phyloP scores from a whole-genome alignment of 1,140 invertebrate species.

The Brachystomella parvula region DNA sequence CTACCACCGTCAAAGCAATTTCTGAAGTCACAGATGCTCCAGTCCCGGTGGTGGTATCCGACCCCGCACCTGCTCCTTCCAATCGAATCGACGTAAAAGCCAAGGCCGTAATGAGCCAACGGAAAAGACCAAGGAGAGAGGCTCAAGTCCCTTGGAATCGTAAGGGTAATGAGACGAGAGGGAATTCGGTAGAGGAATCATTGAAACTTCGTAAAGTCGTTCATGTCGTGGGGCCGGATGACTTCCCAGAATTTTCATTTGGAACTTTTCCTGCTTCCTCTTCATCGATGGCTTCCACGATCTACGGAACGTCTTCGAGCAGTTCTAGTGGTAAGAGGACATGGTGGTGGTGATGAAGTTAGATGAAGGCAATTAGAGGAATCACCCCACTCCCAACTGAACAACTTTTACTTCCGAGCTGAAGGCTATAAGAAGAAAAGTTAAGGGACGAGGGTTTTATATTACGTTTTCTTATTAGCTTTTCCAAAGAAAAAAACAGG shows the following conservation, averaged over 20 bases:
- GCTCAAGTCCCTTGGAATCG: neutral
- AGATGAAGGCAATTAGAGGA: neutral
- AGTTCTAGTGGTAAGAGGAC: neutral
- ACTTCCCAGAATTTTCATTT: constrained; percentile 31
- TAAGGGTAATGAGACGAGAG: neutral
- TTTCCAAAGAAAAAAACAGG: neutral
- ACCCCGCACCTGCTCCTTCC: neutral
- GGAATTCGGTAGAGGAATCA: constrained; percentile 20
- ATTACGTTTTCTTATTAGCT: neutral
- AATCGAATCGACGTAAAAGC: constrained; percentile 1
- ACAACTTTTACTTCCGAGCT: too few species aligned
- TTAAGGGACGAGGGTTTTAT: too few species aligned
- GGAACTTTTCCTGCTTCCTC: neutral
- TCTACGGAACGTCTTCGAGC: neutral
- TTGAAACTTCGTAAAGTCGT: constrained; percentile 30
- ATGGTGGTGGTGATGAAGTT: too few species aligned
- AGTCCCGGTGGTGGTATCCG: neutral
- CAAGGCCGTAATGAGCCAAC: neutral
- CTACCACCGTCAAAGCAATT: neutral
- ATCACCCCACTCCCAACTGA: too few species aligned
- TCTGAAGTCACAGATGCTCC: too few species aligned
- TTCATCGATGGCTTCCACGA: neutral
- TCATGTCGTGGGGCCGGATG: constrained; percentile 35
- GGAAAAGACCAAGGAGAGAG: neutral
- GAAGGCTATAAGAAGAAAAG: too few species aligned